A percentile compares a stretch with the other conserved stretches of the same genome.
These are phyloP conservation scores for Oncorhynchus gorbuscha DNA, from an alignment of 2,113 vertebrate genomes.

Conservation along the genomic window DNA sequence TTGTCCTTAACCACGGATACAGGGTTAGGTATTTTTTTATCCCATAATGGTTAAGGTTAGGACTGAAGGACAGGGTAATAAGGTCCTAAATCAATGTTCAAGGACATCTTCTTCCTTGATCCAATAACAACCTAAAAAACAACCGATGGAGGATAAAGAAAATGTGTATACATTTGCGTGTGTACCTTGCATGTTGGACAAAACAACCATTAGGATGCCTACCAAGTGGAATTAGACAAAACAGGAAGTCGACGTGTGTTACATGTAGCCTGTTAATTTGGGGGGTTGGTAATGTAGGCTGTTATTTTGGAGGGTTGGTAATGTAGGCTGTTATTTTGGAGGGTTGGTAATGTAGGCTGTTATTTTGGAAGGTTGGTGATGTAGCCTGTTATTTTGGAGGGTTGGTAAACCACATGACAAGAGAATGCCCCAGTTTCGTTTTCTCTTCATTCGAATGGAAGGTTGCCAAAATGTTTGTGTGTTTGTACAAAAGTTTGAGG, in stretches of 20 bases:
- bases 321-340: constrained; percentile 56
- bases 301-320: constrained; percentile 49
- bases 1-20: no score
- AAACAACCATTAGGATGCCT: background rate
- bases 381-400: constrained; percentile 55
- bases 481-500: no score
- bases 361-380: constrained; percentile 46
- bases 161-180: background rate
- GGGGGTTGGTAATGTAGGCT: constrained; percentile 26
- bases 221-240: constrained; percentile 29
- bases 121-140: constrained; percentile 11
- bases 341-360: constrained; percentile 31
- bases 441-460: constrained; percentile 29
- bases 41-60: no score
- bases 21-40: background rate
- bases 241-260: constrained; percentile 27
- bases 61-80: no score
- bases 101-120: background rate
- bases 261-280: constrained; percentile 54
- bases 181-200: constrained; percentile 13
- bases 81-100: no score
- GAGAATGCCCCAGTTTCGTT: constrained; percentile 52
- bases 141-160: constrained; percentile 13
- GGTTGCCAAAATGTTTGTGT: constrained; percentile 23
- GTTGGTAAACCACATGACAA: constrained; percentile 51